Evolutionary conservation across 2,797 vertebrate genomes (phyloP).

Genomic region (Nannoperca australis): DNA sequence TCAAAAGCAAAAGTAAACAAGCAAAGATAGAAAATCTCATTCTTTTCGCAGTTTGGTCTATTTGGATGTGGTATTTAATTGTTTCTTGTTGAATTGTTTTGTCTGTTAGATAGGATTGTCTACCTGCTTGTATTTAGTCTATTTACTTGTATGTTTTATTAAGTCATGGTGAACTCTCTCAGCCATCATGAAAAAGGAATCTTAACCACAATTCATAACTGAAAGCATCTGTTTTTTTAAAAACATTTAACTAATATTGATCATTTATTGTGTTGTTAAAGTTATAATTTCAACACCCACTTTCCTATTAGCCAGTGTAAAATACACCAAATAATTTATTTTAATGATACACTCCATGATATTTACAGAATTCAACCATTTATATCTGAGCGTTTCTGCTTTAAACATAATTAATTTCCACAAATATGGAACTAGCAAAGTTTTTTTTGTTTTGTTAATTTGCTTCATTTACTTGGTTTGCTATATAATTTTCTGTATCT

Average conservation of each 20-base stretch:
- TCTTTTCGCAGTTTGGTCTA: not conserved
- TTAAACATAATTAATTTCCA: constrained; percentile 61
- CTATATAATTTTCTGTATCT: constrained; percentile 25
- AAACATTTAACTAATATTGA: not conserved
- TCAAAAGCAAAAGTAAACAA: not conserved
- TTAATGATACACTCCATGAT: not conserved
- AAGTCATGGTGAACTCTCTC: constrained; percentile 4
- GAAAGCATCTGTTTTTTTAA: not conserved
- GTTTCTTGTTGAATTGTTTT: constrained; percentile 1
- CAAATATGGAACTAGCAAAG: constrained; percentile 48
- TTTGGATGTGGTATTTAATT: not conserved
- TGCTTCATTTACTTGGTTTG: constrained; percentile 58
- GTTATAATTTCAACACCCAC: not conserved
- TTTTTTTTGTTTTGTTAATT: constrained; percentile 20
- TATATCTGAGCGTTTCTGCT: constrained; percentile 1
- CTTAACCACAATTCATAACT: not conserved
- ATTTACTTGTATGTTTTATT: not conserved
- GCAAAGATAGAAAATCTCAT: not conserved
- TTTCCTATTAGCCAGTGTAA: not conserved
- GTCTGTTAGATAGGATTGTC: not conserved
- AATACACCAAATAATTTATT: not conserved
- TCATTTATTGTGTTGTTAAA: not conserved
- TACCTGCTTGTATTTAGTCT: no score
- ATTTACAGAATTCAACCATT: constrained; percentile 11
- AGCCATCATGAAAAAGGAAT: not conserved